Evolutionary conservation across 1,140 invertebrate genomes (phyloP).

Genomic region (Listronotus oregonensis): DNA sequence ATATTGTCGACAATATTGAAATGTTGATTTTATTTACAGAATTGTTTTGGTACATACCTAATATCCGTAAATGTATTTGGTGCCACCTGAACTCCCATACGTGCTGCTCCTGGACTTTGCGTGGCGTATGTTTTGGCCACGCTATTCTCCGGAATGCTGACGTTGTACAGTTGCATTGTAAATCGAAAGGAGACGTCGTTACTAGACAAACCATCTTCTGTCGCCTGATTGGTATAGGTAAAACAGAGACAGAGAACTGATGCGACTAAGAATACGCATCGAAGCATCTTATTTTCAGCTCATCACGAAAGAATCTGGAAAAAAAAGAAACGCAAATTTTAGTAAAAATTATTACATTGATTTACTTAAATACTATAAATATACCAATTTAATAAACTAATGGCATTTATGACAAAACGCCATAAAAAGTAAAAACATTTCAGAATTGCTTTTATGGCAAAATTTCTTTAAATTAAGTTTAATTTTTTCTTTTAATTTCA

Average conservation of each 20-base stretch:
- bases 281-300: slow-evolving; percentile 52
- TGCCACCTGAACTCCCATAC: slow-evolving; percentile 59
- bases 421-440: no score
- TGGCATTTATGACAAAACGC: no score
- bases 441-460: no score
- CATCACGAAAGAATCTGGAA: slow-evolving; percentile 52
- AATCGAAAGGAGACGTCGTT: slow-evolving; percentile 65
- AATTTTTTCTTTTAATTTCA: no score
- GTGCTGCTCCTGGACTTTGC: slow-evolving; percentile 62
- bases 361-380: no score
- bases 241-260: slow-evolving; percentile 49
- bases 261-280: slow-evolving; percentile 44
- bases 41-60: slow-evolving; percentile 19
- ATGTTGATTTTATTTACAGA: no score
- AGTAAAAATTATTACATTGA: no score
- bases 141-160: slow-evolving; percentile 89
- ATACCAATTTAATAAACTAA: no score
- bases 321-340: slow-evolving; percentile 27
- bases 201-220: slow-evolving; percentile 42
- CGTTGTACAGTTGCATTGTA: slow-evolving; percentile 80
- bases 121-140: slow-evolving; percentile 79
- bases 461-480: no score
- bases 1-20: no score
- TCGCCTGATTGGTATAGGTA: slow-evolving; percentile 37
- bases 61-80: slow-evolving; percentile 62